These are phyloP conservation scores for zebrafish (Danio rerio) DNA, from an alignment of 2,113 vertebrate genomes.

Conservation along the genomic window DNA sequence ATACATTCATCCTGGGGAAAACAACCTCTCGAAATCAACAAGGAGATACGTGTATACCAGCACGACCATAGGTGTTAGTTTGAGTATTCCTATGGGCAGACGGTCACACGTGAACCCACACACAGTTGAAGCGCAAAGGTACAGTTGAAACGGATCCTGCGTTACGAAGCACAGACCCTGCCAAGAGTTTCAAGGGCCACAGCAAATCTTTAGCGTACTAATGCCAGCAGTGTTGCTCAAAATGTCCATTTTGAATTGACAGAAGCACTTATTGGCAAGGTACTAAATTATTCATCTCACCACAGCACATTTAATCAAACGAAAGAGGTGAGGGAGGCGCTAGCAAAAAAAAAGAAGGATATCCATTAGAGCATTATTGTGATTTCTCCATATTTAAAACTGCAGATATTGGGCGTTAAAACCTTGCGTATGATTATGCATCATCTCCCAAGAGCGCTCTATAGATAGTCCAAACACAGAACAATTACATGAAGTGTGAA, in stretches of 20 bases:
- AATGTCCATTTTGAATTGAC: constrained; percentile 39
- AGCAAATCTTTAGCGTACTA: not conserved
- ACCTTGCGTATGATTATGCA: not conserved
- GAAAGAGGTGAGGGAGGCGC: constrained; percentile 3
- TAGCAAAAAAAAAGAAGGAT: constrained; percentile 18
- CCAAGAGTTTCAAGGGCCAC: not conserved
- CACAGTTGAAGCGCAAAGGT: not conserved
- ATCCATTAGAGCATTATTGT: constrained; percentile 38
- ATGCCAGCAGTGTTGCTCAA: constrained; percentile 12
- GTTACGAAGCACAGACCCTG: not conserved
- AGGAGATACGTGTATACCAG: constrained; percentile 3
- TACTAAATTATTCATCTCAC: constrained; percentile 60
- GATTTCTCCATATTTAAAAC: constrained; percentile 49
- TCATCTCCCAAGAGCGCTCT: constrained; percentile 2
- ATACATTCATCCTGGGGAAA: constrained; percentile 39
- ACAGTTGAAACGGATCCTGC: not conserved
- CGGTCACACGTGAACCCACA: constrained; percentile 18
- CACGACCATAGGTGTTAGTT: constrained; percentile 9
- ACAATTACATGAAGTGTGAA: constrained; percentile 38
- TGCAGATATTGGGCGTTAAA: not conserved
- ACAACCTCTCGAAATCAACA: constrained; percentile 18
- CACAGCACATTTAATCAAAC: constrained; percentile 60
- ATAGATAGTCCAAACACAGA: constrained; percentile 25
- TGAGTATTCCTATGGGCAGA: constrained; percentile 27
- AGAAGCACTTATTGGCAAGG: constrained; percentile 48